phyloP scores from a whole-genome alignment of 1,140 invertebrate species.

The Cydia splendana region DNA sequence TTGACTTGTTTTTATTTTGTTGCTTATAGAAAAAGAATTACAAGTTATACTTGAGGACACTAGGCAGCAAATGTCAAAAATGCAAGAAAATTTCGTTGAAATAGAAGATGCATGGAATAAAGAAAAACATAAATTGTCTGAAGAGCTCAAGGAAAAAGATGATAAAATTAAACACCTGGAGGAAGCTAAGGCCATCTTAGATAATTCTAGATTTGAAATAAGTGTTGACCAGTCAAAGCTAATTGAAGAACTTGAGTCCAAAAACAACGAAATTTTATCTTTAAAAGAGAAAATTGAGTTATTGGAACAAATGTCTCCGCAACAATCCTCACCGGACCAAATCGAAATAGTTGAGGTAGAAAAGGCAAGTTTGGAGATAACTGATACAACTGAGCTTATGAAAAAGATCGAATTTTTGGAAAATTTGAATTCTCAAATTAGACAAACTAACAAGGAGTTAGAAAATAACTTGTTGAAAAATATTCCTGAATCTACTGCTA shows the following conservation, averaged over 20 bases:
- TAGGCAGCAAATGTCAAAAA: conserved; percentile 88
- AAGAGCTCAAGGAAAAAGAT: conserved; percentile 81
- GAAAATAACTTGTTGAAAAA: conserved; percentile 77
- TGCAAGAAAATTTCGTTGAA: conserved; percentile 88
- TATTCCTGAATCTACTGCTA: conserved; percentile 46
- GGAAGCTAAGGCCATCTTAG: conserved; percentile 78
- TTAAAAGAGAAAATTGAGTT: conserved; percentile 65
- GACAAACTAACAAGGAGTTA: conserved; percentile 79
- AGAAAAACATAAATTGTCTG: conserved; percentile 82
- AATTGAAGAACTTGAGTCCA: conserved; percentile 79
- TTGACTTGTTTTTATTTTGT: background rate
- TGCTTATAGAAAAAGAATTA: conserved; percentile 81
- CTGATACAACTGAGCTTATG: conserved; percentile 71
- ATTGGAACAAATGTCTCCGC: conserved; percentile 45
- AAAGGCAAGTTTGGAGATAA: conserved; percentile 74
- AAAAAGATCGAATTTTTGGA: conserved; percentile 78
- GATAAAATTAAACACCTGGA: conserved; percentile 78
- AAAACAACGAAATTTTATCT: conserved; percentile 66
- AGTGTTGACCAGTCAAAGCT: conserved; percentile 80
- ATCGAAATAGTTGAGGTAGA: conserved; percentile 66
- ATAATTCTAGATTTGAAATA: conserved; percentile 81
- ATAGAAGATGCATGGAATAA: conserved; percentile 86
- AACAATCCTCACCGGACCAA: conserved; percentile 48
- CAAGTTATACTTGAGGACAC: conserved; percentile 88
- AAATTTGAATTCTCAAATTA: conserved; percentile 79